These are phyloP conservation scores for Polietes domitor DNA, from an alignment of 2,888 invertebrate genomes.

Conservation along the genomic window DNA sequence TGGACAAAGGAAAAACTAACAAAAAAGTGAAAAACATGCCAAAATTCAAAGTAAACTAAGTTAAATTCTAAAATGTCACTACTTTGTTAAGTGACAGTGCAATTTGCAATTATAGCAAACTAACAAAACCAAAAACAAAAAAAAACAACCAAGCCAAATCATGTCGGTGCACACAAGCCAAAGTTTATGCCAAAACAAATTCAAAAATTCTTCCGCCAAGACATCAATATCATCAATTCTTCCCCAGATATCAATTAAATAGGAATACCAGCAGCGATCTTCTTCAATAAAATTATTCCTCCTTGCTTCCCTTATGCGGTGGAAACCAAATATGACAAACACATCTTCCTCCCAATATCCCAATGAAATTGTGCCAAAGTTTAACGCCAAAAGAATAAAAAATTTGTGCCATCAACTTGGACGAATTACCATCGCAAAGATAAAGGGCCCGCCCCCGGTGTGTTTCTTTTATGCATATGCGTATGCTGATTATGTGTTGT, in stretches of 20 bases:
- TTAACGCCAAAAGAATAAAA: not conserved
- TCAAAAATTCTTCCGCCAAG: not conserved
- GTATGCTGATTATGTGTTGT: slow-evolving; percentile 56
- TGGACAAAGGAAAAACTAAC: not conserved
- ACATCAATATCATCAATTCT: slow-evolving; percentile 1
- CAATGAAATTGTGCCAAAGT: slow-evolving; percentile 30
- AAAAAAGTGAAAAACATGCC: slow-evolving; percentile 11
- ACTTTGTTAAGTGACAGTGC: not conserved
- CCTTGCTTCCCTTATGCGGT: slow-evolving; percentile 9
- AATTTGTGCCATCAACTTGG: slow-evolving; percentile 42
- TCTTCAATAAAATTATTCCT: not conserved
- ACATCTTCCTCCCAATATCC: slow-evolving; percentile 21
- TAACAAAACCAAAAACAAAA: not conserved
- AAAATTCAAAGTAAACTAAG: not conserved
- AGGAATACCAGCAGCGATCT: not conserved
- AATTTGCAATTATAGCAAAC: not conserved
- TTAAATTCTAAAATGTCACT: too few relatives aligned
- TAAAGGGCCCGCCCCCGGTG: not conserved
- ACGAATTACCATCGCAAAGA: slow-evolving; percentile 1
- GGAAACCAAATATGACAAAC: slow-evolving; percentile 23
- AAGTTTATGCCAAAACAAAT: not conserved
- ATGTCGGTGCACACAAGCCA: slow-evolving; percentile 4
- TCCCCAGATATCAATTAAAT: slow-evolving; percentile 23
- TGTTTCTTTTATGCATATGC: not conserved
- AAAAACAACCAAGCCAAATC: not conserved